Base-by-base conservation (phyloP, 2,113 vertebrate genomes). In the Stigmatopora nigra region DNA sequence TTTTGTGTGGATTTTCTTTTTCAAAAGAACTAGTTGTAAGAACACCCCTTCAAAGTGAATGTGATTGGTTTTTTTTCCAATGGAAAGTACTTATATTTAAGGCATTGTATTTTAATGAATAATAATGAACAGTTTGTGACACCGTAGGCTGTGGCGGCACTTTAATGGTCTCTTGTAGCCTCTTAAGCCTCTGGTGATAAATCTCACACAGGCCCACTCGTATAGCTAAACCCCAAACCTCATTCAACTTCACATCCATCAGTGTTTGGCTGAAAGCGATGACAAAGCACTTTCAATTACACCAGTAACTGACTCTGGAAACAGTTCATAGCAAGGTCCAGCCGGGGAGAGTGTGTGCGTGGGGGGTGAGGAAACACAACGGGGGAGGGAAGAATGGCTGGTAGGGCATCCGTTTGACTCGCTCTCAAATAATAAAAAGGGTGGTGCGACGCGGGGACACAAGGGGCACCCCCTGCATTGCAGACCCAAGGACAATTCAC, bases 221-320 rank as follows among this genome's bases (percentile, higher is more conserved):
- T 92, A 92, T 92, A 92, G 93, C 90, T 91, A 92, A 93, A 94
- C 92, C 89, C 93, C 91, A 93, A 92, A 91, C 90, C 88, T 88
- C 92, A 93, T 94, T 94, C 91, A 91, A 91, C 88, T 92, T 88
- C 91, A 92, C 93, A 93, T 93, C 89, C 90, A 92, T 94, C 93
- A 92, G 86, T 90, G 90, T 91, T 94, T 89, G 80, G 90, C 90
- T 89, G 89, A 92, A 93, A 92, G 91, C 87, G 91, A 92, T 91
- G 90, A 92, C 90, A 93, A 92, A 93, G 88, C 90, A 89, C 89
- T 92, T 91, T 91, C 90, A 89, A 92, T 92, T 93, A 91, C 89
- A 81, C 81, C 80, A 81, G 87, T 91, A 90, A 91, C 90, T 90
- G 90, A 89, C 90, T 90, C 84, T 90, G 86, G 88, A 91, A 92